Evolutionary conservation across 2,113 vertebrate species (phyloP), one percentile per base, ranked within the genome.

Genomic region (Lepus timidus): DNA sequence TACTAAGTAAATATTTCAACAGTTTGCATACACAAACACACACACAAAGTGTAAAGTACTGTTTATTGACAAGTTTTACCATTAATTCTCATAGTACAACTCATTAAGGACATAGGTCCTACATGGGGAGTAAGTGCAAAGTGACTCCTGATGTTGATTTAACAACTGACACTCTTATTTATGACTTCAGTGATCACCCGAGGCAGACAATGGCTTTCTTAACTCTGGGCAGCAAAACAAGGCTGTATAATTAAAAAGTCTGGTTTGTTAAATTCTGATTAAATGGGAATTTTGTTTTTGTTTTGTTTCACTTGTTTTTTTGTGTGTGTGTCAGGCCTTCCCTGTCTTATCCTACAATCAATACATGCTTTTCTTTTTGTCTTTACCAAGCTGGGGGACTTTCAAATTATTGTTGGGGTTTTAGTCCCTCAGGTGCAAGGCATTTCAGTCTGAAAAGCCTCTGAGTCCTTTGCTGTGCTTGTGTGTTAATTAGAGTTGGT

Each of bases 401-500:
- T 95, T 91, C 29, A 96, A 93, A 79, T 96, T 25, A 88, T 65
- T 8, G 19, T 93, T 1, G 87, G 0, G 0, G 5, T 78, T 82
- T 44, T 75, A 90, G 92, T 90, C 25, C 31, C 64, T 91, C 78
- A 4, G 31, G 11, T 92, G 19, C 9, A 4, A 95, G 75, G 62
- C 65, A 85, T 94, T 97, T n/a, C 12, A 95, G 13, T 4, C 20
- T 82, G 55, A 94, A 93, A 95, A 58, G 80, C 73, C 85, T 96
- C 31, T 49, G 31, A 97, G 87, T 75, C 73, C 51, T 91, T 67
- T 87, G 13, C 23, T 20, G 31, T 97, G 79, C 44, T 44, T 96
- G 85, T 90, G 55, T 97, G 86, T 97, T 97, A 98, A 97, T 98
- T 97, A 97, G 88, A 95, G 94, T 96, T 96, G 93, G 39, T 97